Base-by-base conservation (phyloP, 2,797 vertebrate species). In the Smutsia temminckii region DNA sequence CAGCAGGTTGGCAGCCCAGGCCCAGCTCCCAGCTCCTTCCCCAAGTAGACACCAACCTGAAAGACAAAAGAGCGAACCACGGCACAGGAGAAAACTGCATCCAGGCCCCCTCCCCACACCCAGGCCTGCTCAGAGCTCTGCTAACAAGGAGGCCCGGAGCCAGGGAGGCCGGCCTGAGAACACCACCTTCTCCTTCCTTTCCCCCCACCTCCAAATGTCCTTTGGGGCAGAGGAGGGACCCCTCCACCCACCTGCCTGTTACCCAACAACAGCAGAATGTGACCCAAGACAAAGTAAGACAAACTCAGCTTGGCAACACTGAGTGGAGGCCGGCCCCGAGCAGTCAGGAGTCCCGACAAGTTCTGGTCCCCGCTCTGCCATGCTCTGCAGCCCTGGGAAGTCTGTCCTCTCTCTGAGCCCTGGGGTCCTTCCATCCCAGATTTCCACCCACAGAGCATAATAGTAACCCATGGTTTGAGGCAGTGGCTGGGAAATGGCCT, bases 41-140 rank as follows among this genome's bases (percentile, higher is more conserved):
- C 53, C 27, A 21, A 3, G 2, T 0, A 11, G 77, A 74, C 37
- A 84, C 46, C 55, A 63, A 57, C 85, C 96, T 96, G 59, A 69
- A 97, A 97, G 81, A 96, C 72, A 96, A 61, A 78, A 90, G 61
- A 93, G 74, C 89, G 89, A 92, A 83, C 66, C 93, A 81, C 72
- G 5, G 66, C 83, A 46, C 92, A 89, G 95, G 85, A 92, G 96
- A 74, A 95, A 88, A 94, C 85, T 2, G 1, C 17, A 51, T 53
- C 72, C 81, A 80, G 51, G 42, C 27, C 71, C 46, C 59, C 14
- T 55, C 40, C 57, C 93, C 40, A 34, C 37, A 25, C 64, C 83
- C 27, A 0, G 32, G 40, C 14, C 29, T 17, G 27, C 21, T 71
- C 64, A 57, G 64, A 34, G 46, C 46, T 55, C 85, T 29, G 23